Percentiles rank a stretch among this genome's conserved stretches.
phyloP scores from a whole-genome alignment of 2,888 invertebrate genomes.

The Ophion ventricosus region DNA sequence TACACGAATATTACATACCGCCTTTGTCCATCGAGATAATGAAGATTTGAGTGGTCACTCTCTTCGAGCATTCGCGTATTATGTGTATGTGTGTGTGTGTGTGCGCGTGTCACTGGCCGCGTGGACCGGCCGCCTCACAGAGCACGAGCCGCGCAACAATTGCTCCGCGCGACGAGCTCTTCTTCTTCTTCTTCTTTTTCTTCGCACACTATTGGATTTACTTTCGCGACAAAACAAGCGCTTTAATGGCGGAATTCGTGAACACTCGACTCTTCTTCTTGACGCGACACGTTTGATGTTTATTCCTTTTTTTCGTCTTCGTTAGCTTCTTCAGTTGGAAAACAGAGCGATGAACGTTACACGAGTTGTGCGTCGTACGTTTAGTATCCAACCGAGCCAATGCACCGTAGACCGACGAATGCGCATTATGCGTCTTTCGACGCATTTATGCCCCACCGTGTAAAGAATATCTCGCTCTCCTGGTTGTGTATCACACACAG shows the following conservation, averaged over 20 bases:
- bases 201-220: neutral
- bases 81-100: neutral
- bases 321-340: too few relatives aligned
- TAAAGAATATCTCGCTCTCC: constrained; percentile 56
- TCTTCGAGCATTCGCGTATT: too few relatives aligned
- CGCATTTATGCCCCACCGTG: constrained; percentile 62
- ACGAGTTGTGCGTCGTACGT: neutral
- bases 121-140: constrained; percentile 66
- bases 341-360: neutral
- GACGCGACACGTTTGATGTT: neutral
- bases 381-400: neutral
- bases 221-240: neutral
- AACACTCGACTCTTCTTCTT: neutral
- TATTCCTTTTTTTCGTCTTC: neutral
- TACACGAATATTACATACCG: constrained; percentile 78
- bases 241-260: neutral
- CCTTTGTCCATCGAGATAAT: constrained; percentile 64
- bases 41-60: constrained; percentile 46
- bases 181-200: neutral
- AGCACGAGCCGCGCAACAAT: constrained; percentile 20
- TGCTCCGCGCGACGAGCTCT: constrained; percentile 7
- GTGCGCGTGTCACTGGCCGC: constrained; percentile 53
- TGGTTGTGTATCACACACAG: constrained; percentile 23
- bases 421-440: constrained; percentile 56
- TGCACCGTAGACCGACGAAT: constrained; percentile 55